phyloP scores from a whole-genome alignment of 2,113 vertebrate genomes.

The Lophotis ruficrista region DNA sequence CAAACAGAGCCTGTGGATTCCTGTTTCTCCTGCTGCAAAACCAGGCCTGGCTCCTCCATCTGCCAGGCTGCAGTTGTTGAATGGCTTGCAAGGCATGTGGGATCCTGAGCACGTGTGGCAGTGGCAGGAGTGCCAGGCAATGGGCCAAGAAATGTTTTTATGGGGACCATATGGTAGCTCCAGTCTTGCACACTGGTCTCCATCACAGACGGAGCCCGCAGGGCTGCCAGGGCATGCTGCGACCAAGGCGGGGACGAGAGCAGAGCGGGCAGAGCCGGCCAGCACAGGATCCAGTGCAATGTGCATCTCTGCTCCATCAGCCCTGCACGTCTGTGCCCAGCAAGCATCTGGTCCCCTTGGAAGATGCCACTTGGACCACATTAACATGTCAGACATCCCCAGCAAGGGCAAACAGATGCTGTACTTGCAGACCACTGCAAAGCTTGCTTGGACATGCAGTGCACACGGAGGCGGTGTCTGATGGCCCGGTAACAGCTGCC shows the following conservation, averaged over 20 bases:
- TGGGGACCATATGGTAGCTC: conserved; percentile 9
- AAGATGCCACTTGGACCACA: neutral
- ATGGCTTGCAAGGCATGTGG: conserved; percentile 17
- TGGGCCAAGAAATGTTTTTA: conserved; percentile 9
- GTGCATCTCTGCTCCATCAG: neutral
- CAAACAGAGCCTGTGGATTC: conserved; percentile 30
- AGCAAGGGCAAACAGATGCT: neutral
- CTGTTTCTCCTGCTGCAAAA: neutral
- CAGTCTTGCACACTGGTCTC: neutral
- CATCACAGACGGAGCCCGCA: neutral
- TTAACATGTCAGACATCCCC: neutral
- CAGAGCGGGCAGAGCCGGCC: neutral
- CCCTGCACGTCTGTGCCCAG: neutral
- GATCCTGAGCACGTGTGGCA: conserved; percentile 34
- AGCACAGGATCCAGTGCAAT: fast-evolving
- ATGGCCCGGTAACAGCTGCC: neutral
- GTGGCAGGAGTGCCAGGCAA: neutral
- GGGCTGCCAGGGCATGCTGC: fast-evolving
- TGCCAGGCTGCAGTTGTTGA: conserved; percentile 52
- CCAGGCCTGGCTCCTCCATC: conserved; percentile 23
- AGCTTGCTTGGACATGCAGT: neutral
- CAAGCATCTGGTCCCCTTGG: neutral
- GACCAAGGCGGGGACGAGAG: neutral
- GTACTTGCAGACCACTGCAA: neutral
- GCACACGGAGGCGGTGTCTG: fast-evolving